Base-by-base conservation (phyloP, 2,113 vertebrate genomes). In the Xenopus laevis region DNA sequence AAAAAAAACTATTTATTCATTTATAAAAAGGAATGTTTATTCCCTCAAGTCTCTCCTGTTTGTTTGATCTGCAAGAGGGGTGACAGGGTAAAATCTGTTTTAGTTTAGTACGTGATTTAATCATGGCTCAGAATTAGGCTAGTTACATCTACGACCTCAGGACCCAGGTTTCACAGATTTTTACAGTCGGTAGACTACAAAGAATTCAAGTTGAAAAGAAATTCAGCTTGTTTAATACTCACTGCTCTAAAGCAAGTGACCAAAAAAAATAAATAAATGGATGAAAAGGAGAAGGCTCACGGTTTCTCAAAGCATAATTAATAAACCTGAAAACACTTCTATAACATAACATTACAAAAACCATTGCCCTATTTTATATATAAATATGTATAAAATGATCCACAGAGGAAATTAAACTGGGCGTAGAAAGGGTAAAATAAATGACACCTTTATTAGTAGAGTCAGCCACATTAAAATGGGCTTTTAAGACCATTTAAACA, bases 11-110 rank as follows among this genome's bases (percentile, higher is more conserved):
- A 57, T 78, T 71, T 62, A 66, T 78, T 78, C 55, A 67, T 72
- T 71, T 69, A 60, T 13, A 67, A 78, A 71, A 78, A 77, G 65
- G 33, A 62, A 63, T 70, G 66, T 55, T 77, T 77, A 70, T 61
- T 70, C 58, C 65, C 74, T 77, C 23, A 70, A 77, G 65, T 67
- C 33, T 70, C 66, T 77, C 68, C 47, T 67, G 52, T 69, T 69
- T 77, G 67, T 77, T 77, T 77, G 74, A 77, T 77, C 74, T 77
- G 50, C 30, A 77, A 57, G 50, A 69, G 69, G 47, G 74, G 66
- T 77, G 74, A 70, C 67, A 77, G 74, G 66, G 66, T 77, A 70
- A 69, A 76, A 77, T 77, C 74, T 77, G 74, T 67, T 77, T 77
- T 70, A 68, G 74, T 69, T 77, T 77, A 77, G 59, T 59, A 70